A percentile compares a stretch with the other conserved stretches of the same genome.
These are phyloP conservation scores for Amphipoea lucens DNA, from an alignment of 2,888 invertebrate genomes.

Conservation along the genomic window DNA sequence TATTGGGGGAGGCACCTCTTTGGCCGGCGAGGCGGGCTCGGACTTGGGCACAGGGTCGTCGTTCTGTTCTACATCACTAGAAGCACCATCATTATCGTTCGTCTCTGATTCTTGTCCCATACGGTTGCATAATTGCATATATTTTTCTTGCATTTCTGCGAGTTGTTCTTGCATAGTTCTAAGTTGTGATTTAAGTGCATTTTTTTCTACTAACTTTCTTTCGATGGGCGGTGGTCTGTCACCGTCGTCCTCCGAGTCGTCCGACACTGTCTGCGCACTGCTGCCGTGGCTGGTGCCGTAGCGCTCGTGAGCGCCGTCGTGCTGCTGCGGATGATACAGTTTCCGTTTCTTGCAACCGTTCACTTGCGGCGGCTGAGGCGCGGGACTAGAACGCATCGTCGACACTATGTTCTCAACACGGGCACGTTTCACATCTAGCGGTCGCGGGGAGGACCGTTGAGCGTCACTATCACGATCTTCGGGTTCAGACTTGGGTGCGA, in stretches of 20 bases:
- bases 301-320: slow-evolving; percentile 93
- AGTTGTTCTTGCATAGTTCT: slow-evolving; percentile 97
- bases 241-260: slow-evolving; percentile 94
- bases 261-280: slow-evolving; percentile 88
- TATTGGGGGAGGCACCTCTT: slow-evolving; percentile 88
- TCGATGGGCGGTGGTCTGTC: slow-evolving; percentile 94
- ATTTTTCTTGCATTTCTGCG: slow-evolving; percentile 97
- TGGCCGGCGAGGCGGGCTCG: slow-evolving; percentile 90
- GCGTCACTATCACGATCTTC: slow-evolving; percentile 91
- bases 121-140: slow-evolving; percentile 95
- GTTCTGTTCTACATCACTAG: slow-evolving; percentile 92
- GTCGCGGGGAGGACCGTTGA: slow-evolving; percentile 90
- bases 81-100: slow-evolving; percentile 93
- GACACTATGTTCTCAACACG: slow-evolving; percentile 98
- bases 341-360: slow-evolving; percentile 99
- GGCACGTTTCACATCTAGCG: slow-evolving; percentile 96
- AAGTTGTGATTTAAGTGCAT: slow-evolving; percentile 95
- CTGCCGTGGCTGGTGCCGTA: slow-evolving; percentile 88
- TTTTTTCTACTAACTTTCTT: slow-evolving; percentile 96
- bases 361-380: slow-evolving; percentile 93
- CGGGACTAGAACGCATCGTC: slow-evolving; percentile 97
- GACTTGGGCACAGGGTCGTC: slow-evolving; percentile 89
- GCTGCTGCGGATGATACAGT: slow-evolving; percentile 98
- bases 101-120: slow-evolving; percentile 95
- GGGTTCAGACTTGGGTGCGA: slow-evolving; percentile 92